Evolutionary conservation across 2,888 invertebrate genomes (phyloP).

Genomic region (Aproaerema taeniolella): DNA sequence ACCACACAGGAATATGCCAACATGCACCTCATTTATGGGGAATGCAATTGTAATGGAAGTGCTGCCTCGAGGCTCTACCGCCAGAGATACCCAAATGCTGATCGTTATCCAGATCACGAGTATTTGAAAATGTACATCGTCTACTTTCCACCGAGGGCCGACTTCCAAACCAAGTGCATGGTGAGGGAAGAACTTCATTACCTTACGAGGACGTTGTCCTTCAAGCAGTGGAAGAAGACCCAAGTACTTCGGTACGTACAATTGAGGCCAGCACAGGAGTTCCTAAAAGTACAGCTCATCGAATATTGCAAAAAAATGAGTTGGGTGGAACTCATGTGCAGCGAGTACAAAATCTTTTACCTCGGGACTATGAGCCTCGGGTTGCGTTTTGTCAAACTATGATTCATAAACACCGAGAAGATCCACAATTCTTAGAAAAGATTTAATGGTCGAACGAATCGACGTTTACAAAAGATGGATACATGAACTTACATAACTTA

Average conservation of each 20-base stretch:
- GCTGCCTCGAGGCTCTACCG: not conserved
- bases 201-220: not conserved
- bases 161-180: not conserved
- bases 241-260: not conserved
- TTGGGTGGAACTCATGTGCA: slow-evolving; percentile 15
- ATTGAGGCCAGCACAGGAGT: slow-evolving; percentile 9
- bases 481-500: slow-evolving; percentile 18
- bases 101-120: not conserved
- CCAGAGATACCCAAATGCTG: not conserved
- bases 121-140: not conserved
- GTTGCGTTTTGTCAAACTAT: not conserved
- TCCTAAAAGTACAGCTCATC: slow-evolving; percentile 9
- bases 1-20: not conserved
- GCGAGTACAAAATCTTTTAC: slow-evolving; percentile 17
- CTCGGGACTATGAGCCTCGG: slow-evolving; percentile 8
- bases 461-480: not conserved
- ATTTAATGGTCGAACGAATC: slow-evolving; percentile 14
- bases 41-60: not conserved
- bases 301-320: slow-evolving; percentile 10
- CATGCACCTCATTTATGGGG: slow-evolving; percentile 1
- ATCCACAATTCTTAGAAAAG: slow-evolving; percentile 13
- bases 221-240: not conserved
- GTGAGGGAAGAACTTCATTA: not conserved
- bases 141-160: not conserved
- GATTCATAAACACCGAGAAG: slow-evolving; percentile 6